These are phyloP conservation scores for Scrobipalpa costella DNA, from an alignment of 2,888 invertebrate genomes.

Conservation along the genomic window DNA sequence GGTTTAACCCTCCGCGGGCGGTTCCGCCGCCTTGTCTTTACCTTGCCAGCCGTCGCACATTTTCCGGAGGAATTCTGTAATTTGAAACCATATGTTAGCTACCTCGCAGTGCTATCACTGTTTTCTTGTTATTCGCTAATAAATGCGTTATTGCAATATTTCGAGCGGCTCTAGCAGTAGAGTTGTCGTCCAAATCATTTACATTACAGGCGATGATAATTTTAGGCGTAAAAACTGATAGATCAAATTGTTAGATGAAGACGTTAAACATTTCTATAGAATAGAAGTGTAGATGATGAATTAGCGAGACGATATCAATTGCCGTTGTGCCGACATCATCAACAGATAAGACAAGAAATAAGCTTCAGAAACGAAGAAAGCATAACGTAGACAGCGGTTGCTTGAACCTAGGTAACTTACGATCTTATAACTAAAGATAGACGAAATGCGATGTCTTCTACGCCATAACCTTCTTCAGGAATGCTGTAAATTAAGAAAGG, in stretches of 20 bases:
- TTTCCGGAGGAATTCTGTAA: slow-evolving; percentile 92
- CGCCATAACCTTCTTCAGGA: slow-evolving; percentile 90
- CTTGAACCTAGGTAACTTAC: slow-evolving; percentile 63
- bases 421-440: slow-evolving; percentile 81
- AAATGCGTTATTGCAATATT: slow-evolving; percentile 9
- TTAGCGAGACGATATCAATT: slow-evolving; percentile 22
- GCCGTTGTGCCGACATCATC: slow-evolving; percentile 19
- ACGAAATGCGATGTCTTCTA: slow-evolving; percentile 71
- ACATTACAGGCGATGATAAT: too few species aligned
- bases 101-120: not conserved
- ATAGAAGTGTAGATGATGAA: slow-evolving; percentile 18
- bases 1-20: slow-evolving; percentile 63
- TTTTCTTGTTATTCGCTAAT: slow-evolving; percentile 5
- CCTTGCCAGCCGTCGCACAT: slow-evolving; percentile 86
- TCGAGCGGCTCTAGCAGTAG: not conserved
- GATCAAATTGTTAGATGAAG: slow-evolving; percentile 3
- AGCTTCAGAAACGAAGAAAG: slow-evolving; percentile 35
- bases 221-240: not conserved
- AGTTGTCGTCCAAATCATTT: slow-evolving; percentile 1
- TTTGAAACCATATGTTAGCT: slow-evolving; percentile 29
- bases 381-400: slow-evolving; percentile 49
- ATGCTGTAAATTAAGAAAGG: slow-evolving; percentile 83
- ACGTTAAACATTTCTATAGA: not conserved
- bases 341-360: slow-evolving; percentile 19
- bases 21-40: slow-evolving; percentile 51